Percentiles rank a stretch among this genome's conserved stretches.
Conservation (phyloP, 2,797 vertebrate genomes). For the Echeneis naucrates region DNA sequence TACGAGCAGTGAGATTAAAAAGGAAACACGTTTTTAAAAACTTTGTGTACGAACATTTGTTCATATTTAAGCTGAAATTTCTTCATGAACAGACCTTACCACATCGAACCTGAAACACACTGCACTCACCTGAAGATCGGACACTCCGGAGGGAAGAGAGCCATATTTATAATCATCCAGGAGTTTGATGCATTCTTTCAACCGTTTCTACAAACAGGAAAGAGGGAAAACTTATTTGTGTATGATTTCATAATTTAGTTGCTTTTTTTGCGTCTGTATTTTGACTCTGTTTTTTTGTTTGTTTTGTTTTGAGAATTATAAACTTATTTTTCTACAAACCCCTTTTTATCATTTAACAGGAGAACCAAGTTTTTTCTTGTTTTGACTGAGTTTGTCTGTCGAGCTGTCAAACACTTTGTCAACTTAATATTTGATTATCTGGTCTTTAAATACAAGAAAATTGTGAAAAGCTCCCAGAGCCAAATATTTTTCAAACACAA, state of each 20-base stretch:
- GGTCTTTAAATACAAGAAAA: no score
- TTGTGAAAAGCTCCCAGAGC: no score
- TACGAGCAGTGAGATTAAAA: slow-evolving; percentile 23
- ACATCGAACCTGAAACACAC: not conserved
- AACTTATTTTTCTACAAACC: not conserved
- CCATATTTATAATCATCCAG: slow-evolving; percentile 94
- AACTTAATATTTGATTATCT: not conserved
- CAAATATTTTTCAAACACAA: no score
- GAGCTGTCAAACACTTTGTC: not conserved
- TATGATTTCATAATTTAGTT: no score
- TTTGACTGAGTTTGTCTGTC: not conserved
- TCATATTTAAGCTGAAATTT: not conserved
- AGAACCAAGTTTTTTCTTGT: not conserved
- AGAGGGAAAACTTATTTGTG: not conserved
- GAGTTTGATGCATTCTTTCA: slow-evolving; percentile 90
- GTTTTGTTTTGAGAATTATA: not conserved
- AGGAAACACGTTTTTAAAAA: not conserved
- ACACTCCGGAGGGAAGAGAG: slow-evolving; percentile 85
- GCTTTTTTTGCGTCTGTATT: not conserved
- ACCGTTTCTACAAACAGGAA: slow-evolving; percentile 81
- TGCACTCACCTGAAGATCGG: slow-evolving; percentile 77
- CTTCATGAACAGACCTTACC: not conserved
- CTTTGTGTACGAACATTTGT: not conserved
- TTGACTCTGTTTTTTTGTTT: not conserved
- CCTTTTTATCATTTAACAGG: not conserved